These are phyloP conservation scores for Colletes gigas DNA, from an alignment of 1,140 invertebrate genomes.

Conservation along the genomic window DNA sequence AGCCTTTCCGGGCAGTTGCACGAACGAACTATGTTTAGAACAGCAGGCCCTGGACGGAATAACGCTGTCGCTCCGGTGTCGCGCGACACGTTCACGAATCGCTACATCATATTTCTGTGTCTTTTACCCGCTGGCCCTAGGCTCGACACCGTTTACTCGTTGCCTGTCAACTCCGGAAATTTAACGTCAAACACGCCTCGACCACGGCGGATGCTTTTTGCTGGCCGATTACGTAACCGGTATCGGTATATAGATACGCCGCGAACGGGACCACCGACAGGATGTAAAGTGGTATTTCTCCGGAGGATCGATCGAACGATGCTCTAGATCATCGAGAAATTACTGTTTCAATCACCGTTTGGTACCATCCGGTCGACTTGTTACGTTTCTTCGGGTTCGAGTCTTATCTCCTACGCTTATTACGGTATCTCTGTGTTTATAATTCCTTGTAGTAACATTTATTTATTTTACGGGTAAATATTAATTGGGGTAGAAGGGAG, in stretches of 20 bases:
- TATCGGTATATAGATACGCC: neutral
- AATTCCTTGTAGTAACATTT: too few species aligned
- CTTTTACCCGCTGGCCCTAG: conserved; percentile 32
- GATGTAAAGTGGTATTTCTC: neutral
- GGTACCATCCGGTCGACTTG: too few species aligned
- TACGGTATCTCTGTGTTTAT: too few species aligned
- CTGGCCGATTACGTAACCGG: conserved; percentile 33
- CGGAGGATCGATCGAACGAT: too few species aligned
- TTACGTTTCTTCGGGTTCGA: too few species aligned
- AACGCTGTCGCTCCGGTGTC: conserved; percentile 26
- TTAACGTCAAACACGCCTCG: conserved; percentile 65
- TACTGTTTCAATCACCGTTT: too few species aligned
- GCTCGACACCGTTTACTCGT: conserved; percentile 66
- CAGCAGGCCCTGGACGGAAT: neutral
- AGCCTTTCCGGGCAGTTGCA: neutral
- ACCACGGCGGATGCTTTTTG: conserved; percentile 42
- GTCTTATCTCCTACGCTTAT: too few species aligned
- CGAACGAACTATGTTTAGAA: conserved; percentile 52
- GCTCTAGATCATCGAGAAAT: neutral
- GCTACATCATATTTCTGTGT: conserved; percentile 72
- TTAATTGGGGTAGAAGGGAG: too few species aligned
- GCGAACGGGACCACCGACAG: neutral
- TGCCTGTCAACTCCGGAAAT: conserved; percentile 56
- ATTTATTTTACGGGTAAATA: too few species aligned
- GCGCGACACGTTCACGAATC: conserved; percentile 44